A percentile compares a stretch with the other conserved stretches of the same genome.
Conservation (phyloP, 2,113 vertebrate genomes). For the Halichoeres trimaculatus region DNA sequence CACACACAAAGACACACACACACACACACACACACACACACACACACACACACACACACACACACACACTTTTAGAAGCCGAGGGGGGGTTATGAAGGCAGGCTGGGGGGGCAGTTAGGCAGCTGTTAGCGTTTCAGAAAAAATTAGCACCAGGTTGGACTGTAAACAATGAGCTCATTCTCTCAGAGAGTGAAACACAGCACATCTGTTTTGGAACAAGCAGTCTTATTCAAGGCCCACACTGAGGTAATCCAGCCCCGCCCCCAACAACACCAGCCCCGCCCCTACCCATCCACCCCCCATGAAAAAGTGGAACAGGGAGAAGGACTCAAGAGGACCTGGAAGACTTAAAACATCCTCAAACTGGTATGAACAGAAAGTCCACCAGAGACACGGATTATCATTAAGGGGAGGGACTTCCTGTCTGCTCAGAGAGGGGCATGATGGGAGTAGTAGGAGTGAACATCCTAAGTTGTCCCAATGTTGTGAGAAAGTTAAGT, state of each 20-base stretch:
- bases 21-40: too few species aligned
- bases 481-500: too few species aligned
- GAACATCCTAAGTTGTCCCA: too few species aligned
- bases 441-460: not conserved
- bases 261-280: not conserved
- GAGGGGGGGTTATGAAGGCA: slow-evolving; percentile 39
- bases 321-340: slow-evolving; percentile 34
- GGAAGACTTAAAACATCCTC: slow-evolving; percentile 36
- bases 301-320: slow-evolving; percentile 45
- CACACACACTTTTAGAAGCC: slow-evolving; percentile 1
- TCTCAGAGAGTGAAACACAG: slow-evolving; percentile 65
- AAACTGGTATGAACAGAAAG: not conserved
- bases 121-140: slow-evolving; percentile 82
- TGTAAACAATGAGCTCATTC: slow-evolving; percentile 85
- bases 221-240: slow-evolving; percentile 73
- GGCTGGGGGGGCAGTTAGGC: slow-evolving; percentile 70
- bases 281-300: too few species aligned
- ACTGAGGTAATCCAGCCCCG: slow-evolving; percentile 70
- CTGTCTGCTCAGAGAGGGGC: not conserved
- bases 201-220: slow-evolving; percentile 82
- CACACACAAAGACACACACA: slow-evolving; percentile 23
- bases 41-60: slow-evolving; percentile 28
- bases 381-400: not conserved
- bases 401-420: slow-evolving; percentile 9
- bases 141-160: slow-evolving; percentile 81